These are phyloP conservation scores for Dicerorhinus sumatrensis DNA, from an alignment of 2,113 vertebrate species.

Conservation along the genomic window DNA sequence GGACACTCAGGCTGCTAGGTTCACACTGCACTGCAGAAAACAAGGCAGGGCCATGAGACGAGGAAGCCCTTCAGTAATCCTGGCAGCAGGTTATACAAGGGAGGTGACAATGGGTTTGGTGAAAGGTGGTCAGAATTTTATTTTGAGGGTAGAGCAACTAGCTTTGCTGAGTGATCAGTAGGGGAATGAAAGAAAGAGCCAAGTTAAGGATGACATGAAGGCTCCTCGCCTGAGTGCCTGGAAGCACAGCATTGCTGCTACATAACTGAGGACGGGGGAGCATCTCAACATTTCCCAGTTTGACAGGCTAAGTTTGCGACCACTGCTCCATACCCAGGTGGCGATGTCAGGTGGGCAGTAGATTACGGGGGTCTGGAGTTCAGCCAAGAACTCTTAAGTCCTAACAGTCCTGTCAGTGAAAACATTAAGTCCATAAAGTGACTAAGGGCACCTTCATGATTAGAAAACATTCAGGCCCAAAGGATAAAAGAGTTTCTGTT, in stretches of 20 bases:
- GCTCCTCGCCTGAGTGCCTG: not conserved
- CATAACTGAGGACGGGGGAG: not conserved
- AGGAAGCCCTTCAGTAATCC: not conserved
- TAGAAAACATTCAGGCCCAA: not conserved
- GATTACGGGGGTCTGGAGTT: not conserved
- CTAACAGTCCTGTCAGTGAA: not conserved
- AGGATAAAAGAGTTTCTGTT: not conserved
- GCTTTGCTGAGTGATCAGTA: not conserved
- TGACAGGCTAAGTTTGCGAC: not conserved
- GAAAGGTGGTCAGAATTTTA: not conserved
- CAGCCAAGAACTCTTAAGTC: not conserved
- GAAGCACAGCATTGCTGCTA: not conserved
- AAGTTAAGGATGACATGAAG: not conserved
- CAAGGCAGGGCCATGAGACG: not conserved
- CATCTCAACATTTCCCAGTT: not conserved
- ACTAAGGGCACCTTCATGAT: not conserved
- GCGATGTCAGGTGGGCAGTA: not conserved
- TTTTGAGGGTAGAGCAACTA: not conserved
- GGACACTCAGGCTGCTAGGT: not conserved
- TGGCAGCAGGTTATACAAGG: not conserved
- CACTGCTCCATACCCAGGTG: not conserved
- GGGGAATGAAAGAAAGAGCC: not conserved
- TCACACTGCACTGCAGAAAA: not conserved
- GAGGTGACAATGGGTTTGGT: too few relatives aligned
- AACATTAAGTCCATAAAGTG: not conserved